Conservation (phyloP, 2,888 invertebrate genomes). For the Xylocampa areola region DNA sequence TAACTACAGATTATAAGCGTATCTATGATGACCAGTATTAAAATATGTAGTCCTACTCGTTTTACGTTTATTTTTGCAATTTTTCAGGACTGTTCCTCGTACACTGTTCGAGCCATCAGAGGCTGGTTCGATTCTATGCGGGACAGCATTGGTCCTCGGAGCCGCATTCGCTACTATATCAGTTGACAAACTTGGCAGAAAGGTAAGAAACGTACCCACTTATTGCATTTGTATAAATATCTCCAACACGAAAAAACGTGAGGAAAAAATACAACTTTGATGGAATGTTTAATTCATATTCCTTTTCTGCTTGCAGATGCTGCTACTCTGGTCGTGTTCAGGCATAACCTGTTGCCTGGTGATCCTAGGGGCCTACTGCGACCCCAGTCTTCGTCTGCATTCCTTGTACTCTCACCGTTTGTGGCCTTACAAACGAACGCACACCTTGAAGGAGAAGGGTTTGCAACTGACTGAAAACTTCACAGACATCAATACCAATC, state of each 20-base stretch:
- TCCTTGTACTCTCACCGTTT: conserved; percentile 78
- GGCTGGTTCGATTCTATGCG: conserved; percentile 82
- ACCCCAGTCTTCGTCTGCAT: conserved; percentile 77
- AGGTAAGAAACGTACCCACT: conserved; percentile 64
- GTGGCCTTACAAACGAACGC: conserved; percentile 72
- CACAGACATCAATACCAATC: conserved; percentile 38
- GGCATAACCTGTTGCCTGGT: conserved; percentile 84
- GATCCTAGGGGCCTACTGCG: conserved; percentile 82
- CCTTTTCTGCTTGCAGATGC: conserved; percentile 70
- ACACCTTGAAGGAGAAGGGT: conserved; percentile 61
- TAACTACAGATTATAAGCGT: too few relatives aligned
- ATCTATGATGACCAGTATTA: too few relatives aligned
- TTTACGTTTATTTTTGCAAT: neutral
- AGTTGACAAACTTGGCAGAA: conserved; percentile 82
- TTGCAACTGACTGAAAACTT: conserved; percentile 57
- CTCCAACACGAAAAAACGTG: too few relatives aligned
- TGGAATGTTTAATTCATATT: too few relatives aligned
- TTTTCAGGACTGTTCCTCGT: conserved; percentile 73
- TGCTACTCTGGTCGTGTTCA: conserved; percentile 82
- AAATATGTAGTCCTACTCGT: too few relatives aligned
- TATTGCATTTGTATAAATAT: too few relatives aligned
- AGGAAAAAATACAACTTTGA: too few relatives aligned
- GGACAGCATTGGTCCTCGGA: conserved; percentile 80
- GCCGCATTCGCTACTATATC: conserved; percentile 81
- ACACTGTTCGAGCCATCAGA: conserved; percentile 75